phyloP scores from a whole-genome alignment of 1,140 invertebrate species.

The Spodoptera litura region DNA sequence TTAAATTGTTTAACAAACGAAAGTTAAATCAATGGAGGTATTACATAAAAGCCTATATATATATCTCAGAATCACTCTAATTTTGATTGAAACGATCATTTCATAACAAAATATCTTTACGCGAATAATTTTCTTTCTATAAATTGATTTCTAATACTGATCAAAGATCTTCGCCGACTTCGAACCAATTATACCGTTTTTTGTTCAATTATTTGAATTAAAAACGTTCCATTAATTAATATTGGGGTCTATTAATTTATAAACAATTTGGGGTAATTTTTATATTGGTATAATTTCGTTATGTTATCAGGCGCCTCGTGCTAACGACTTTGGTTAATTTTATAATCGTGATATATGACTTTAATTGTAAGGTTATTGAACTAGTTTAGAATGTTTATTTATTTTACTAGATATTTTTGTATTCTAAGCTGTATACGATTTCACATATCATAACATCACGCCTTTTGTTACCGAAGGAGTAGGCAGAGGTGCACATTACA shows the following conservation, averaged over 20 bases:
- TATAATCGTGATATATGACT: neutral
- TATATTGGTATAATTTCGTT: slow-evolving; percentile 17
- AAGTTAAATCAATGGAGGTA: slow-evolving; percentile 2
- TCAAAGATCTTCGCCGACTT: slow-evolving; percentile 38
- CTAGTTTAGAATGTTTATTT: too few relatives aligned
- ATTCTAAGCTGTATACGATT: too few relatives aligned
- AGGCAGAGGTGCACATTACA: too few relatives aligned
- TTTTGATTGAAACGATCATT: slow-evolving; percentile 36
- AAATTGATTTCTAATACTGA: slow-evolving; percentile 27
- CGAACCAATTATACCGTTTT: slow-evolving; percentile 41
- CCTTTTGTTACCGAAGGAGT: too few relatives aligned
- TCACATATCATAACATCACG: too few relatives aligned
- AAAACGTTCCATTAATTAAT: slow-evolving; percentile 21
- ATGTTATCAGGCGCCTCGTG: neutral
- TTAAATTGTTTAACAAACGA: neutral
- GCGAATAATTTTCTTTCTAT: slow-evolving; percentile 43
- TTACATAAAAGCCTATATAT: slow-evolving; percentile 4
- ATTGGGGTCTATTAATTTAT: slow-evolving; percentile 26
- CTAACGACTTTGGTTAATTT: neutral
- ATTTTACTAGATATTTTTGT: too few relatives aligned
- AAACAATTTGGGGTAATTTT: slow-evolving; percentile 29
- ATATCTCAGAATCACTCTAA: slow-evolving; percentile 3
- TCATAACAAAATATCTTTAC: slow-evolving; percentile 42
- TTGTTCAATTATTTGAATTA: slow-evolving; percentile 34
- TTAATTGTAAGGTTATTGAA: neutral